Evolutionary conservation across 2,113 vertebrate species (phyloP).

Genomic region (Cebus imitator): DNA sequence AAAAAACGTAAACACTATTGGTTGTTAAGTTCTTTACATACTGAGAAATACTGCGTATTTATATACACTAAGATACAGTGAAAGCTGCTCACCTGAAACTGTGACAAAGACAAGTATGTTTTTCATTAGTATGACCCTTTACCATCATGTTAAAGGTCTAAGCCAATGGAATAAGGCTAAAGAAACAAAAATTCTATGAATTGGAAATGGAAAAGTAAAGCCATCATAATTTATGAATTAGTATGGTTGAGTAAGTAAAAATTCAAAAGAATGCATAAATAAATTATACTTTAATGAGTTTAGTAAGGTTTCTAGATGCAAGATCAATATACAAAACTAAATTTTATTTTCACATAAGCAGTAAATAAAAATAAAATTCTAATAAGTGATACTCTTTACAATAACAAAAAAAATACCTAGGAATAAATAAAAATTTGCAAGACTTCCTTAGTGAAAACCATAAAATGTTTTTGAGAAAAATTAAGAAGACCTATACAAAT

Average conservation of each 20-base stretch:
- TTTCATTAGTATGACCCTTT: neutral
- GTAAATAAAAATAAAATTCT: neutral
- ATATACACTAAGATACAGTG: neutral
- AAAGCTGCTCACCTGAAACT: neutral
- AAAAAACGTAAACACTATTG: neutral
- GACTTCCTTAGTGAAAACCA: neutral
- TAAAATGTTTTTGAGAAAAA: neutral
- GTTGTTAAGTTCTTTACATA: neutral
- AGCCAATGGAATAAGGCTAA: neutral
- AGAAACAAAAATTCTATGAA: constrained; percentile 1
- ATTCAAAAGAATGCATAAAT: neutral
- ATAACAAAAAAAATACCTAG: neutral
- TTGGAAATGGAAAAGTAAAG: neutral
- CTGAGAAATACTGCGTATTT: neutral
- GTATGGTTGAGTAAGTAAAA: neutral
- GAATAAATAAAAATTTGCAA: neutral
- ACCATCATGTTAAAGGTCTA: neutral
- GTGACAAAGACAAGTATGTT: neutral
- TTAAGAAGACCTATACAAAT: neutral
- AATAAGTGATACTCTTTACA: neutral
- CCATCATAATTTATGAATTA: neutral
- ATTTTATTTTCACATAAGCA: neutral
- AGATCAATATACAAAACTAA: neutral
- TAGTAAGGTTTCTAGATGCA: neutral
- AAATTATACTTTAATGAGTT: neutral